Base-by-base conservation (phyloP, 2,113 vertebrate species). In the Actenoides lindsayi region DNA sequence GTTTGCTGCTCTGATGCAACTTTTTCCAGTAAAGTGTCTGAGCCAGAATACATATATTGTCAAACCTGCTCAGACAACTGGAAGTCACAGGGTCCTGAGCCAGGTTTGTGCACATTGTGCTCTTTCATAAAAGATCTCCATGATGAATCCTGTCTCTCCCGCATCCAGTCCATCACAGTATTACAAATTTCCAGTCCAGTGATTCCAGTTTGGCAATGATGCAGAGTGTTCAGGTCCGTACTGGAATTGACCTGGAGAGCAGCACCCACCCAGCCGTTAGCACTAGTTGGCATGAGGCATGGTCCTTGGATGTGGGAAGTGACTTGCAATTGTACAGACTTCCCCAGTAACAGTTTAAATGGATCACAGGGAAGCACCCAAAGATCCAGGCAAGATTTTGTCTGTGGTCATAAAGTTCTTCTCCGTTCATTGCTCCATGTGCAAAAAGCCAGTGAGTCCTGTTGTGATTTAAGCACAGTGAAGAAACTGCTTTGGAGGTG, bases 31-130 rank as follows among this genome's bases (percentile, higher is more conserved):
- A 35, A 81, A 81, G 17, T 7, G 2, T 30, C 63, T 46, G 64
- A 82, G 79, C 41, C 60, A 81, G 68, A 77, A 35, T 35, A 64
- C 4, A 5, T 10, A 31, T 28, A 5, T 44, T 86, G 31, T 73
- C 88, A 87, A 83, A 90, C 57, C 90, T 92, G 48, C 48, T 87
- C 65, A 44, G 50, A 60, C 30, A 76, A 24, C 51, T 69, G n/a
- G 16, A n/a, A 95, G 21, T 25, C 73, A 89, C 60, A 89, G 35
- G 10, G 1, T 60, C 62, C 28, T 25, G 53, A 73, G 65, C 80
- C 73, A 84, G 77, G 69, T 80, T 71, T 94, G 60, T 53, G 53
- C 54, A 94, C 28, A 41, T 16, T 56, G 9, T 60, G 48, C 60
- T 89, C 90, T 78, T 44, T 78, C n/a, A 31, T 51, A 16, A 71